Percentiles rank a stretch among this genome's conserved stretches.
Evolutionary conservation across 2,113 vertebrate species (phyloP).

Genomic region (Festucalex cinctus): DNA sequence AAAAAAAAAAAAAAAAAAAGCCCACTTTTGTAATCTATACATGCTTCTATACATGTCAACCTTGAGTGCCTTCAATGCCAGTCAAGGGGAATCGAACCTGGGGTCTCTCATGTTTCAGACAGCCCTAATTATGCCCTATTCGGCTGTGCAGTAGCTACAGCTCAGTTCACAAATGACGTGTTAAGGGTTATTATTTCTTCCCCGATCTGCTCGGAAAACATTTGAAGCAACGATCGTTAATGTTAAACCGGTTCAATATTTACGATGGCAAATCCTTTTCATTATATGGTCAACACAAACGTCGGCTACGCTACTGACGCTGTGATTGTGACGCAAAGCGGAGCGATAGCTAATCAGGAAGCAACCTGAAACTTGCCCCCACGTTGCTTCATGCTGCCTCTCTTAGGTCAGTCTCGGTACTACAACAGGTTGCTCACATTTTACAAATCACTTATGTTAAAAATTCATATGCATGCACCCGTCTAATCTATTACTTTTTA

Average conservation of each 20-base stretch:
- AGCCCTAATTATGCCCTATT: not conserved
- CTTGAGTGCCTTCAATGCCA: not conserved
- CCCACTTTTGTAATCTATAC: not conserved
- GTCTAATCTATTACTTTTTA: no score
- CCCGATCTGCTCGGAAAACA: not conserved
- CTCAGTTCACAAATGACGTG: not conserved
- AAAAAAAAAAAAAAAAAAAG: not conserved
- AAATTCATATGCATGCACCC: no score
- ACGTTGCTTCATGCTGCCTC: no score
- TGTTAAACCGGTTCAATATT: not conserved
- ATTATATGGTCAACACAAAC: not conserved
- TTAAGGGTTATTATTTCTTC: not conserved
- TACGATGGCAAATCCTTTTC: not conserved
- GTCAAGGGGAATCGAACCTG: not conserved
- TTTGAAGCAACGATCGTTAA: not conserved
- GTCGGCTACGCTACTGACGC: not conserved
- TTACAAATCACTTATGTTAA: no score
- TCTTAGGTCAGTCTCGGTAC: no score
- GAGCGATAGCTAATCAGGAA: no score
- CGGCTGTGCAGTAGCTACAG: not conserved
- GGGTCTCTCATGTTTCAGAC: not conserved
- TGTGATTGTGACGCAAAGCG: no score
- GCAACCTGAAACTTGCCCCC: no score
- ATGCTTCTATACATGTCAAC: not conserved
- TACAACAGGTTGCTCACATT: no score